A percentile compares a stretch with the other conserved stretches of the same genome.
These are phyloP conservation scores for Catharus bicknelli DNA, from an alignment of 2,113 vertebrate genomes.

Conservation along the genomic window DNA sequence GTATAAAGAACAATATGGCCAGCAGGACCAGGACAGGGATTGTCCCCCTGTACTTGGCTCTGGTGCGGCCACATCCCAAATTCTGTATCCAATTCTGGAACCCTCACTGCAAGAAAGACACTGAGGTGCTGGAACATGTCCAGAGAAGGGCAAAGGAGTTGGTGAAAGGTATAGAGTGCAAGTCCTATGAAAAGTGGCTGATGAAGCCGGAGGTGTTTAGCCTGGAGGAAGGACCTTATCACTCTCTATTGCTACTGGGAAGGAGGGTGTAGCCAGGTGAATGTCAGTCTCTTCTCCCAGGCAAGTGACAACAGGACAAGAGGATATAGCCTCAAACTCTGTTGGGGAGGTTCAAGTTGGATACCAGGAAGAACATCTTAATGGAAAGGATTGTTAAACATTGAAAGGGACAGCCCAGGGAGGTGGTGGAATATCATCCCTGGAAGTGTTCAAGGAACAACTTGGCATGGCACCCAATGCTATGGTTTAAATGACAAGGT, in stretches of 20 bases:
- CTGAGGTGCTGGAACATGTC: fast-evolving
- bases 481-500: not conserved
- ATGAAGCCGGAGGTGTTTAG: fast-evolving
- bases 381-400: not conserved
- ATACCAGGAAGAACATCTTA: not conserved
- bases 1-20: not conserved
- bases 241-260: not conserved
- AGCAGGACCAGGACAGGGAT: not conserved
- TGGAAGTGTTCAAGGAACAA: not conserved
- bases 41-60: not conserved
- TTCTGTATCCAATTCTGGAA: not conserved
- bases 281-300: fast-evolving
- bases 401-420: not conserved
- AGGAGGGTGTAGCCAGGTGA: too few relatives aligned
- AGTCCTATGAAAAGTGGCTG: not conserved
- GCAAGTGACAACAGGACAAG: not conserved
- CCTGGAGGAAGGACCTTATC: not conserved
- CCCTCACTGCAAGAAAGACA: not conserved
- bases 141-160: not conserved
- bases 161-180: not conserved
- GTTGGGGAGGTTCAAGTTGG: not conserved
- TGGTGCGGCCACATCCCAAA: too few relatives aligned
- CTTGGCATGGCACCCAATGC: fast-evolving
- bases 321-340: not conserved
- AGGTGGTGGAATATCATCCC: not conserved